Evolutionary conservation across 2,113 vertebrate species (phyloP).

Genomic region (Tylochromis polylepis): DNA sequence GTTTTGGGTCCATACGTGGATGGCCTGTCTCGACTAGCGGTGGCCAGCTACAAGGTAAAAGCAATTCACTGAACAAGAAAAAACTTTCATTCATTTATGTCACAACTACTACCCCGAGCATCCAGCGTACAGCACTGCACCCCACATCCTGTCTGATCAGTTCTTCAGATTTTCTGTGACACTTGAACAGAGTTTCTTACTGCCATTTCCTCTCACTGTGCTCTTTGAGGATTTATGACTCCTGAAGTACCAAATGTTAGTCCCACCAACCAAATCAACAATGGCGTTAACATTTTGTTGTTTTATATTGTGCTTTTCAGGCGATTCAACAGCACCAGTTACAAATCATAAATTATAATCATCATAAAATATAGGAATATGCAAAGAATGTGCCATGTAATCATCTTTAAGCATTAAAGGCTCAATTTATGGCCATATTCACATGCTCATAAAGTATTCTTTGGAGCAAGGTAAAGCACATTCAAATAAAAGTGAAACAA

Average conservation of each 20-base stretch:
- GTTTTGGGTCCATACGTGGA: conserved; percentile 96
- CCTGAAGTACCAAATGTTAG: not conserved
- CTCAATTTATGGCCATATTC: not conserved
- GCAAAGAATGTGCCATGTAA: not conserved
- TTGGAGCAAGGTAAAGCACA: fast-evolving
- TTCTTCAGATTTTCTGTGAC: not conserved
- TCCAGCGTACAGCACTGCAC: not conserved
- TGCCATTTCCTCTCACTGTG: not conserved
- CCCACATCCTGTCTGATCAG: not conserved
- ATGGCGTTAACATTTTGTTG: not conserved
- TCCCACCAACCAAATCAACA: fast-evolving
- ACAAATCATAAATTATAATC: not conserved
- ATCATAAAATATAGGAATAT: not conserved
- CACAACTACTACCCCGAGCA: not conserved
- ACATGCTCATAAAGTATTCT: not conserved
- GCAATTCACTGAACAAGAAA: not conserved
- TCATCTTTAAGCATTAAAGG: not conserved
- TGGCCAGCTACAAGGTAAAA: conserved; percentile 92
- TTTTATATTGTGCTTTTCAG: not conserved
- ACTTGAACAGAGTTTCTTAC: not conserved
- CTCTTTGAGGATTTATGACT: not conserved
- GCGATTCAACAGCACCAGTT: not conserved
- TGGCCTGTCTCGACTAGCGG: conserved; percentile 92
- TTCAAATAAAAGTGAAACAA: too few relatives aligned
- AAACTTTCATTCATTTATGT: not conserved